A percentile compares a stretch with the other conserved stretches of the same genome.
phyloP scores from a whole-genome alignment of 2,113 vertebrate genomes.

The Tachycineta bicolor region DNA sequence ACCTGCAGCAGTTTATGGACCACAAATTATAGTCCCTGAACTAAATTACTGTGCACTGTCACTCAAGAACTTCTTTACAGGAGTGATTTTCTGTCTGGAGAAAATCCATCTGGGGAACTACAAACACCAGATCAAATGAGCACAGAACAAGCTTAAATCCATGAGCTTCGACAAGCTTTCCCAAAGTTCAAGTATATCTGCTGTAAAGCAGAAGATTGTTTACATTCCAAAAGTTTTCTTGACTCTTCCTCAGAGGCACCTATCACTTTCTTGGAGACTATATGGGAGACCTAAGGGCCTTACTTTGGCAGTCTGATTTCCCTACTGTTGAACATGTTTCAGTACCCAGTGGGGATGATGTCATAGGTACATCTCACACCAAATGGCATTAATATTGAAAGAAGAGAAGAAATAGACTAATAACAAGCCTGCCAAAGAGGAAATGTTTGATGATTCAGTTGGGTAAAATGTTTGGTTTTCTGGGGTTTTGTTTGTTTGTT shows the following conservation, averaged over 20 bases:
- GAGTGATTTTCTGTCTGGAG: neutral
- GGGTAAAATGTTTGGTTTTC: neutral
- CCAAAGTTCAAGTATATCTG: neutral
- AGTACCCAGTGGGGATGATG: too few species aligned
- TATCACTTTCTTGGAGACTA: neutral
- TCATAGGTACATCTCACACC: rapidly evolving
- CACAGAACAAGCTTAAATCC: neutral
- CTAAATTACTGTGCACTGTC: neutral
- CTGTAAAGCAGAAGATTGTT: neutral
- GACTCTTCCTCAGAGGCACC: neutral
- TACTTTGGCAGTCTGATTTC: neutral
- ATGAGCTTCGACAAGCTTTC: neutral
- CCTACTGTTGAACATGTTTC: neutral
- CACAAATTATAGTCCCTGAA: neutral
- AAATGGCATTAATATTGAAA: neutral
- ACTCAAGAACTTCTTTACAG: neutral
- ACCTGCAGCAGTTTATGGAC: neutral
- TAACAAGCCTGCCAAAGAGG: neutral
- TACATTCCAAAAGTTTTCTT: neutral
- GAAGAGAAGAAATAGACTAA: neutral
- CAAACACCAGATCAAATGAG: neutral
- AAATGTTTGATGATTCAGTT: neutral
- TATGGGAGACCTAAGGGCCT: neutral
- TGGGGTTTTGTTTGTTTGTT: neutral
- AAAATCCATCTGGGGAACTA: neutral